These are phyloP conservation scores for Iselma pallidipennis DNA, from an alignment of 2,888 invertebrate species.

Conservation along the genomic window DNA sequence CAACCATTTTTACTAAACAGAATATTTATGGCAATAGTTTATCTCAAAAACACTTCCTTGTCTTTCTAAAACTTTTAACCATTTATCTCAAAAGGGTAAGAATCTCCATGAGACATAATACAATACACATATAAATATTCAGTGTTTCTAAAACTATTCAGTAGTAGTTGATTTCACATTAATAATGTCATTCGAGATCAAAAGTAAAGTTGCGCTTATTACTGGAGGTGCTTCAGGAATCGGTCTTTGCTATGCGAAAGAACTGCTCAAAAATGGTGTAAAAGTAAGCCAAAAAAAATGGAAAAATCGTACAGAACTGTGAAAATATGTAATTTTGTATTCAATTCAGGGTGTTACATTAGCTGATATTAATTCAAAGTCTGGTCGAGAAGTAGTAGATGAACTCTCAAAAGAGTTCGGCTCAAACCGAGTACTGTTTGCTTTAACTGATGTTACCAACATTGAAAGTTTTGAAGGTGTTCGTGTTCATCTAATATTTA, in stretches of 20 bases:
- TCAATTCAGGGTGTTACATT: slow-evolving; percentile 32
- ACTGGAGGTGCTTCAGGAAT: slow-evolving; percentile 36
- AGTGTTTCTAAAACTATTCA: too few relatives aligned
- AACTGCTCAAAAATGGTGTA: slow-evolving; percentile 28
- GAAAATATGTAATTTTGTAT: too few relatives aligned
- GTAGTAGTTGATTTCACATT: neutral
- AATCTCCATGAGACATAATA: too few relatives aligned
- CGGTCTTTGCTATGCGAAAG: slow-evolving; percentile 28
- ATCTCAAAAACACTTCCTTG: too few relatives aligned
- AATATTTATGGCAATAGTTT: too few relatives aligned
- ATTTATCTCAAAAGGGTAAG: too few relatives aligned
- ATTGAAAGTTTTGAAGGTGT: slow-evolving; percentile 31
- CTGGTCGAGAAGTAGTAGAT: slow-evolving; percentile 28
- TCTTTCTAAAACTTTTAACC: too few relatives aligned
- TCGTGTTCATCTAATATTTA: too few relatives aligned
- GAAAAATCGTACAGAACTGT: too few relatives aligned
- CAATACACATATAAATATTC: too few relatives aligned
- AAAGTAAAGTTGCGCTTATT: slow-evolving; percentile 32
- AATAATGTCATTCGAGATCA: slow-evolving; percentile 29
- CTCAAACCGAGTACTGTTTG: slow-evolving; percentile 32
- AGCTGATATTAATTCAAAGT: slow-evolving; percentile 29
- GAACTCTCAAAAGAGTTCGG: slow-evolving; percentile 35
- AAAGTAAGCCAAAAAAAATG: slow-evolving; percentile 20
- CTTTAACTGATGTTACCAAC: slow-evolving; percentile 33
- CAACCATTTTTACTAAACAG: too few relatives aligned